Base-by-base conservation (phyloP, 1,140 invertebrate species). In the Sarcophaga bullata region DNA sequence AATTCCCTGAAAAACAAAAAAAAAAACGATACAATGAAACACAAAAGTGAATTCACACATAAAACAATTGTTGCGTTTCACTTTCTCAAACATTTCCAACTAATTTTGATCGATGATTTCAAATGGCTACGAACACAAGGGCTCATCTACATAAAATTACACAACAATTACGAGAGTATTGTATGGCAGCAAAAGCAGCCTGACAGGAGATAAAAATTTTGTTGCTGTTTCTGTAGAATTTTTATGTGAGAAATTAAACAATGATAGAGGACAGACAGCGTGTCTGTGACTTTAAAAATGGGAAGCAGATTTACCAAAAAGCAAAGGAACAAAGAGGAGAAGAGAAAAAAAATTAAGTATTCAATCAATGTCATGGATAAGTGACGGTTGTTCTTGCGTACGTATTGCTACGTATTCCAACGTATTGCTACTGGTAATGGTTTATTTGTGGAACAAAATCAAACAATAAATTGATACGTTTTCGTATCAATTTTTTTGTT, bases 281-380 rank as follows among this genome's bases (percentile, higher is more conserved):
- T 9, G 50, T 52, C 8, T 52, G 50, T 1, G 50, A 52, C 13
- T 52, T 52, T 52, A 13, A 52, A 52, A 52, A 10, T 52, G 8
- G 8, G 9, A 52, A 68, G 11, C 19, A 37, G 25, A 68, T 17
- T 68, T 19, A n/a, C 62, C n/a, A 68, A 68, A 68, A 19, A 52
- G 1, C 1, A 68, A 68, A 68, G 4, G 1, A 37, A 37, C 1
- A 37, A 37, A 37, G 1, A 37, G 25, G 19, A 19, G 50, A 52
- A 19, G 19, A 68, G 19, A 68, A n/a, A 1, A 68, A 68, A 68
- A 68, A 68, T 68, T 19, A 76, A 76, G 73, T 76, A 76, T 76
- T 76, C 73, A 76, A 76, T 76, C 73, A 76, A 48, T 76, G 73
- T 76, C 73, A 76, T 47, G 11, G 73, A 37, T 48, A 76, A 76